Percentiles rank a stretch among this genome's conserved stretches.
Evolutionary conservation across 1,140 invertebrate genomes (phyloP).

Genomic region (Caerostris darwini): DNA sequence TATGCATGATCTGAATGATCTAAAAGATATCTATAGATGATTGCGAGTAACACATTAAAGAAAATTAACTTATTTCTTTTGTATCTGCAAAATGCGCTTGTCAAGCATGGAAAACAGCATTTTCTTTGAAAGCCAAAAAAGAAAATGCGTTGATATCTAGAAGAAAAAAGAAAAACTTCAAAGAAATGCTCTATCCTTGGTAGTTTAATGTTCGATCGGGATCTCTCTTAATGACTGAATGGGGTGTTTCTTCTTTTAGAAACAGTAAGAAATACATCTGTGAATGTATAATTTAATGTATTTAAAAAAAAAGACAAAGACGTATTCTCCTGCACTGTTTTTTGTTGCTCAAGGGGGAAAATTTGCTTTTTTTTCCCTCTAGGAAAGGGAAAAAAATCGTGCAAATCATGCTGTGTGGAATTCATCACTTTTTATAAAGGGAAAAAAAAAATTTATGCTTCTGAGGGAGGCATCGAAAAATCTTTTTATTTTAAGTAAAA

Average conservation of each 20-base stretch:
- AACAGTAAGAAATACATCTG: background rate
- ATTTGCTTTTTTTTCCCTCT: too few relatives aligned
- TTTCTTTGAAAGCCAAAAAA: background rate
- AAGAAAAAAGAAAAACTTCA: background rate
- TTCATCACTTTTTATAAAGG: background rate
- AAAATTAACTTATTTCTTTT: background rate
- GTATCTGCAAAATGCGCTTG: background rate
- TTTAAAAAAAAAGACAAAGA: background rate
- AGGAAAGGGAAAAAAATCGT: background rate
- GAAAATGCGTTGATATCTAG: background rate
- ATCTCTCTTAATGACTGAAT: background rate
- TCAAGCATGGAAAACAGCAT: background rate
- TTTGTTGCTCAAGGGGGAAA: background rate
- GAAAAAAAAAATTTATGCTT: background rate
- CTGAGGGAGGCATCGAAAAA: background rate
- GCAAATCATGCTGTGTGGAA: background rate
- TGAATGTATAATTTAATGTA: background rate
- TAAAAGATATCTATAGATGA: background rate
- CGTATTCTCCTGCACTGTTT: background rate
- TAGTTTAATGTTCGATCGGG: background rate
- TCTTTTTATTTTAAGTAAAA: background rate
- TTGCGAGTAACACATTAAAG: background rate
- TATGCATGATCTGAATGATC: background rate
- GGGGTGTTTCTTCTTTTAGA: background rate
- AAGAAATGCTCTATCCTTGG: background rate